Evolutionary conservation across 2,113 vertebrate genomes (phyloP), one percentile per base, ranked within the genome.

Genomic region (Penelope pileata): DNA sequence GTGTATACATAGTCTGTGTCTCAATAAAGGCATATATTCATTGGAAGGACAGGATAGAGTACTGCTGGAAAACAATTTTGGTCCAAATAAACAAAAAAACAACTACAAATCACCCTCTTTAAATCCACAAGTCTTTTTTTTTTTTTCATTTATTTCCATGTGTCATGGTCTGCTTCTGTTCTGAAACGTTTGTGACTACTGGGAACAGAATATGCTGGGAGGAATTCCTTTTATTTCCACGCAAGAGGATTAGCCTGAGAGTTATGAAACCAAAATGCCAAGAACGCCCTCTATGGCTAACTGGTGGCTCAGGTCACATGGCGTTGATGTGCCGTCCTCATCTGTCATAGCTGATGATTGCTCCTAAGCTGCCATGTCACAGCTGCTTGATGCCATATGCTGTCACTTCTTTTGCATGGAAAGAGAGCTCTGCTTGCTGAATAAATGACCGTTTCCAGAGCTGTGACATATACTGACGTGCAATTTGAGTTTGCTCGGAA

Each of bases 261-360:
- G 36, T 50, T 83, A 50, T 0, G 1, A 82, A 60, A 72, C 9
- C 34, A 18, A 48, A 56, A 70, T 32, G 53, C 77, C 53, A 50
- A 45, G 51, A 82, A 47, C 66, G 40, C 12, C 40, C 54, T 76
- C 30, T 64, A 6, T 42, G 72, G 42, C 7, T 16, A 19, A 13
- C 62, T 16, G 5, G 68, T 3, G 11, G n/a, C 27, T 88, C 36
- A 13, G 67, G 72, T 40, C 45, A 27, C 16, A 2, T 23, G 32
- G 18, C 16, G 15, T 23, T 36, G 40, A 21, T 60, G 48, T 76
- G 32, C 16, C 0, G 0, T 29, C 40, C 62, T 32, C 2, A 0
- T 36, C 53, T 58, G 45, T 19, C 16, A 5, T 16, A 78, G 72
- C 38, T 50, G 51, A 9, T 36, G 58, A 26, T 34, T 19, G 2